These are phyloP conservation scores for Spondyliosoma cantharus DNA, from an alignment of 2,797 vertebrate species.

Conservation along the genomic window DNA sequence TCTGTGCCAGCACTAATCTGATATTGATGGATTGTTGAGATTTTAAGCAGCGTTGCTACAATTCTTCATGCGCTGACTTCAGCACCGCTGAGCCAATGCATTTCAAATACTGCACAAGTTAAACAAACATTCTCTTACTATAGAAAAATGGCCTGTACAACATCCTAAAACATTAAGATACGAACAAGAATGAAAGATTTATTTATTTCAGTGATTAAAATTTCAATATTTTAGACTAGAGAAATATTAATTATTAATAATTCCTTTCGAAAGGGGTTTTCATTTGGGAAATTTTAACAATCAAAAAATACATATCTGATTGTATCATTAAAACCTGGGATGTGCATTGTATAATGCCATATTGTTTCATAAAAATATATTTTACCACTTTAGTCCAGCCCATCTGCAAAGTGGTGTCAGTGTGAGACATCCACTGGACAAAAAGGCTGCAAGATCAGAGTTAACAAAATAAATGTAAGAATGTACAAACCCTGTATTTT, in stretches of 20 bases:
- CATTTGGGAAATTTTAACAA: neutral
- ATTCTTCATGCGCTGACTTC: neutral
- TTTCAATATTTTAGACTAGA: neutral
- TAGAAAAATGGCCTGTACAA: neutral
- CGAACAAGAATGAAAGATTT: neutral
- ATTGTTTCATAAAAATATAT: neutral
- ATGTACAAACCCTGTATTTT: conserved; percentile 91
- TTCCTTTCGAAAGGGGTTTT: neutral
- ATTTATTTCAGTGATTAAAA: neutral
- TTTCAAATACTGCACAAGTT: neutral
- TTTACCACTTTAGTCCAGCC: neutral
- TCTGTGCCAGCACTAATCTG: neutral
- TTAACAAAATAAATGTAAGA: neutral
- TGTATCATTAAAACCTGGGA: neutral
- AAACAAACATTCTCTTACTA: neutral
- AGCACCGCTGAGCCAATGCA: neutral
- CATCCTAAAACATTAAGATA: neutral
- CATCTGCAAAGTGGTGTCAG: neutral
- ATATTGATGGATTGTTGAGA: conserved; percentile 9
- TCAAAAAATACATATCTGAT: neutral
- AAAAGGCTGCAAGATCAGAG: neutral
- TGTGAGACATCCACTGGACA: neutral
- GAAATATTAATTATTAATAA: neutral
- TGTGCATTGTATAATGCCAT: neutral
- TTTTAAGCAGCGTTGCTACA: neutral